Percentiles rank a stretch among this genome's conserved stretches.
Conservation (phyloP, 2,113 vertebrate species). For the Tretioscincus oriximinensis region DNA sequence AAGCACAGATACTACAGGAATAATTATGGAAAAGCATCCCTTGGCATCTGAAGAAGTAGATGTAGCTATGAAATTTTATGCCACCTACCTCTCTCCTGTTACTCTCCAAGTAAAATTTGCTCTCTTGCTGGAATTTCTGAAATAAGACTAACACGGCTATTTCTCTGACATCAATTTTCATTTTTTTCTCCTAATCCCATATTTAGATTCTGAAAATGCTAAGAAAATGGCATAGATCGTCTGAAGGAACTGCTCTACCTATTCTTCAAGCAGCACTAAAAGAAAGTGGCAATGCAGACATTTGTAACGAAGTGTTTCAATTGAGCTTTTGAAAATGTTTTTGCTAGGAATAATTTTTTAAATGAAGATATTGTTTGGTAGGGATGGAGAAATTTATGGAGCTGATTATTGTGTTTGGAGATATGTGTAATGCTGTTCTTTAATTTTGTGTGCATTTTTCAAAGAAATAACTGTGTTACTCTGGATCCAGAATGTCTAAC, state of each 20-base stretch:
- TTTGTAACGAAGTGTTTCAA: conserved; percentile 6
- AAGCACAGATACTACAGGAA: not conserved
- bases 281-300: not conserved
- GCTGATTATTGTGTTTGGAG: not conserved
- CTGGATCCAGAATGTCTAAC: too few species aligned
- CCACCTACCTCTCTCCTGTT: too few species aligned
- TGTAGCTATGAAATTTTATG: too few species aligned
- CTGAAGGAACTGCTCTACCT: not conserved
- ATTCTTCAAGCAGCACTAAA: not conserved
- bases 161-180: too few species aligned
- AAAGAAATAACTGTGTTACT: too few species aligned
- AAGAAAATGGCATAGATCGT: not conserved
- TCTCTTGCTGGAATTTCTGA: too few species aligned
- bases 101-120: too few species aligned
- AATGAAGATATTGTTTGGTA: too few species aligned
- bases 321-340: conserved; percentile 22
- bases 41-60: too few species aligned
- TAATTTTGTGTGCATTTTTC: too few species aligned
- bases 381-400: not conserved
- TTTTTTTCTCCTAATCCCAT: not conserved
- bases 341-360: not conserved
- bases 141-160: too few species aligned
- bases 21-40: not conserved
- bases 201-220: not conserved
- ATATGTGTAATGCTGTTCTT: not conserved